A percentile compares a stretch with the other conserved stretches of the same genome.
phyloP scores from a whole-genome alignment of 2,797 vertebrate species.

The Syncerus caffer region DNA sequence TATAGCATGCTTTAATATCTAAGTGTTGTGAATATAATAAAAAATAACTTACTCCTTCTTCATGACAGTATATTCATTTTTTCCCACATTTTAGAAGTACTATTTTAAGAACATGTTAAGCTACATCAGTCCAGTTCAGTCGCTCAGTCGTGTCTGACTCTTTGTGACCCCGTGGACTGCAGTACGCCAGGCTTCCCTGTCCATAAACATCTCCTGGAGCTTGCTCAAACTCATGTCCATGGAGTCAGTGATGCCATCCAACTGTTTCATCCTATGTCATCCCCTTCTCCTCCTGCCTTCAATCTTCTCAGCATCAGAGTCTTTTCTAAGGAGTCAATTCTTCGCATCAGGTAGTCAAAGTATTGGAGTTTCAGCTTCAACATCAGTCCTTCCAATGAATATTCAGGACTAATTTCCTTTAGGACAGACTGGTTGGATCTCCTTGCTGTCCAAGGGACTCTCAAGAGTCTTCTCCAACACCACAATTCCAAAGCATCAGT shows the following conservation, averaged over 20 bases:
- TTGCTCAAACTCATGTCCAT: not conserved
- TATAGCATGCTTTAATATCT: conserved; percentile 48
- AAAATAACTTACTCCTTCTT: conserved; percentile 42
- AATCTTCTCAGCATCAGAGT: not conserved
- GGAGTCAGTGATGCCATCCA: not conserved
- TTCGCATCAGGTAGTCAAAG: not conserved
- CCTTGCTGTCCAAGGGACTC: not conserved
- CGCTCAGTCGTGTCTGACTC: not conserved
- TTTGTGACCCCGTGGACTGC: not conserved
- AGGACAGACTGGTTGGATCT: not conserved
- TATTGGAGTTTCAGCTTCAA: not conserved
- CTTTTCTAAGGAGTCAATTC: not conserved
- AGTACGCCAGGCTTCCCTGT: not conserved
- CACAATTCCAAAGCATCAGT: not conserved
- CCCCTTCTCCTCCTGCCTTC: not conserved
- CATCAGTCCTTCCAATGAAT: not conserved
- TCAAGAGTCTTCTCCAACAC: not conserved
- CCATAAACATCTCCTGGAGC: not conserved
- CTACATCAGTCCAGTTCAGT: not conserved
- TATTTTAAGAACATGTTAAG: conserved; percentile 19
- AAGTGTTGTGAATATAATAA: conserved; percentile 52
- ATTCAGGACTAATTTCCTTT: not conserved
- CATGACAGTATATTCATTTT: conserved; percentile 11
- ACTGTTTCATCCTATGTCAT: not conserved
- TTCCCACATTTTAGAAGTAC: not conserved